phyloP scores from a whole-genome alignment of 2,113 vertebrate genomes.

The Platysternon megacephalum region DNA sequence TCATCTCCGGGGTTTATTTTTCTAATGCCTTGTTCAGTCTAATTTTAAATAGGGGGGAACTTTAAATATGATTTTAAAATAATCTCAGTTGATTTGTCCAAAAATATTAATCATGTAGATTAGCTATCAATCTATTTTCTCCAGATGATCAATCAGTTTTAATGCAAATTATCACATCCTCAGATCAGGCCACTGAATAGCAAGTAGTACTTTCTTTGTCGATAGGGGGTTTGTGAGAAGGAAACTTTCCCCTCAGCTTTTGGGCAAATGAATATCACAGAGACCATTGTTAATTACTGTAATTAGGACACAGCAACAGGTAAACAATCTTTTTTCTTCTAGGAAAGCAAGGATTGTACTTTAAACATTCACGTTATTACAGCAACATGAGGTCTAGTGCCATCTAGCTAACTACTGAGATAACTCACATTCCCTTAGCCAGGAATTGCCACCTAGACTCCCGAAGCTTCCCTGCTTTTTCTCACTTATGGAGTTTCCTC shows the following conservation, averaged over 20 bases:
- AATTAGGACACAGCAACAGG: background rate
- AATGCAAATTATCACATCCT: background rate
- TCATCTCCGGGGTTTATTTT: background rate
- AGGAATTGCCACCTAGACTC: constrained; percentile 24
- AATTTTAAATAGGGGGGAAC: background rate
- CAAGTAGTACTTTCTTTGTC: background rate
- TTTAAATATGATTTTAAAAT: background rate
- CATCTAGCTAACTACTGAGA: background rate
- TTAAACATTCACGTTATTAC: constrained; percentile 25
- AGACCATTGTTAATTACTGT: background rate
- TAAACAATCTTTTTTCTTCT: constrained; percentile 1
- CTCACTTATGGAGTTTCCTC: background rate
- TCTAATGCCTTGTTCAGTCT: background rate
- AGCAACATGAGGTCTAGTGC: constrained; percentile 32
- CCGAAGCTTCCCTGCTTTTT: background rate
- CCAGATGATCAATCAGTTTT: background rate
- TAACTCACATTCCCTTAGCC: background rate
- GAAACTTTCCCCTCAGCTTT: background rate
- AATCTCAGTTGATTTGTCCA: background rate
- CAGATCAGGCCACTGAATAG: background rate
- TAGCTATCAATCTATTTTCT: background rate
- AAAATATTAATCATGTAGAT: background rate
- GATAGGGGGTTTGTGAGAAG: background rate
- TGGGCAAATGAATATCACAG: background rate
- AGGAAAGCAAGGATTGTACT: background rate